Base-by-base conservation (phyloP, 2,113 vertebrate genomes). In the Pollachius pollachius region DNA sequence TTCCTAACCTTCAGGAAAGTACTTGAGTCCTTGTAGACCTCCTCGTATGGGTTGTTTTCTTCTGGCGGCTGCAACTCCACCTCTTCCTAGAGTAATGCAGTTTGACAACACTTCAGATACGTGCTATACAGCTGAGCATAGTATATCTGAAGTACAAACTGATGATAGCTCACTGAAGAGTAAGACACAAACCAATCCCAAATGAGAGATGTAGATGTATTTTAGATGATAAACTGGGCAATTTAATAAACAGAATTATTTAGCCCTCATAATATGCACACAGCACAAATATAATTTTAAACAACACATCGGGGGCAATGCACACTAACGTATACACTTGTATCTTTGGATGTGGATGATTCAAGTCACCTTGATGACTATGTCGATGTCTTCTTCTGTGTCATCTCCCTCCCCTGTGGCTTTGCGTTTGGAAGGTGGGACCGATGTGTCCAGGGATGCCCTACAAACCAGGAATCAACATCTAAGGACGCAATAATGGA, bases 1-100 rank as follows among this genome's bases (percentile, higher is more conserved):
- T 48, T 57, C 9, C 77, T 71, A 82, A 97, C 97, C 96, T 99
- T 99, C 5, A 99, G 93, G 67, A 99, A 99, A 27, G 97, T 99
- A 86, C 97, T 99, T 48, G 97, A 99, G 85, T 99, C 96, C 83
- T 99, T 99, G 85, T 99, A 99, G 80, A 98, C 94, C 79, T 98
- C 96, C 77, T 99, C 95, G 63, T 96, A 99, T 0, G 94, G 95
- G 69, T 95, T 88, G 72, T 91, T 95, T 79, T 97, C 95, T 67
- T 98, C 97, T 16, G 92, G 93, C 65, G 92, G 96, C 70, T 93
- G 96, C 72, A 95, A 88, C 84, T 98, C 97, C 72, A 96, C 85
- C 72, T 96, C 95, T 89, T 98, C 96, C 97, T 99, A 82, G 63
- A 89, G 86, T 58, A 74, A 81, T 1, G 63, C 7, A 69, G 2